Percentiles rank a stretch among this genome's conserved stretches.
Evolutionary conservation across 1,140 invertebrate genomes (phyloP).

Genomic region (Cydia splendana): DNA sequence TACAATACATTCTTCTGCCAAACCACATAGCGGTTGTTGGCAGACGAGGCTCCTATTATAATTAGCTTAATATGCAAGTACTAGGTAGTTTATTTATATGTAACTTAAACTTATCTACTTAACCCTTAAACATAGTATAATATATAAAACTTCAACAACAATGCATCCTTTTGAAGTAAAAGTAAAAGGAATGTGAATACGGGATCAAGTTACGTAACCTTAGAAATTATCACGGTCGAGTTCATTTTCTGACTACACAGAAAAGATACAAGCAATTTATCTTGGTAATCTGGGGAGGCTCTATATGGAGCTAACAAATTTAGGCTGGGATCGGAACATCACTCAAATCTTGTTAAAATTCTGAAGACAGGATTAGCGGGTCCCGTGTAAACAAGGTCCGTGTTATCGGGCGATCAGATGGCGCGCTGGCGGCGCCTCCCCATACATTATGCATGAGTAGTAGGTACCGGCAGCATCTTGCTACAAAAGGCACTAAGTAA

Average conservation of each 20-base stretch:
- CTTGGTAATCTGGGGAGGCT: slow-evolving; percentile 38
- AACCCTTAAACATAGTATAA: too few relatives aligned
- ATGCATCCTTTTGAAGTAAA: slow-evolving; percentile 4
- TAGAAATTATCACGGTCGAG: slow-evolving; percentile 28
- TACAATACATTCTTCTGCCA: too few relatives aligned
- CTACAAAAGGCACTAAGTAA: slow-evolving; percentile 41
- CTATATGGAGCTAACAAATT: slow-evolving; percentile 37
- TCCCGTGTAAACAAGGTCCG: slow-evolving; percentile 63
- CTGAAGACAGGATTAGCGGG: slow-evolving; percentile 61
- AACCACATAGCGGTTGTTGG: too few relatives aligned
- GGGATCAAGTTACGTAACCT: slow-evolving; percentile 12
- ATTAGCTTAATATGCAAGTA: too few relatives aligned
- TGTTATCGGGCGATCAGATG: slow-evolving; percentile 62
- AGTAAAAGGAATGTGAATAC: not conserved
- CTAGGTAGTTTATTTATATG: too few relatives aligned
- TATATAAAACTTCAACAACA: not conserved
- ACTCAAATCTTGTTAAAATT: slow-evolving; percentile 66
- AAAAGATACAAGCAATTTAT: slow-evolving; percentile 38
- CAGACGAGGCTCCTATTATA: too few relatives aligned
- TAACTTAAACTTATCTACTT: too few relatives aligned
- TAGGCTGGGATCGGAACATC: slow-evolving; percentile 43
- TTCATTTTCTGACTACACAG: slow-evolving; percentile 16
- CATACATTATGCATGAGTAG: slow-evolving; percentile 69
- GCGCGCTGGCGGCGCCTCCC: slow-evolving; percentile 45
- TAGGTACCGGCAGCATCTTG: slow-evolving; percentile 38